Conservation (phyloP, 1,140 invertebrate genomes). For the Bathynomus jamesi region DNA sequence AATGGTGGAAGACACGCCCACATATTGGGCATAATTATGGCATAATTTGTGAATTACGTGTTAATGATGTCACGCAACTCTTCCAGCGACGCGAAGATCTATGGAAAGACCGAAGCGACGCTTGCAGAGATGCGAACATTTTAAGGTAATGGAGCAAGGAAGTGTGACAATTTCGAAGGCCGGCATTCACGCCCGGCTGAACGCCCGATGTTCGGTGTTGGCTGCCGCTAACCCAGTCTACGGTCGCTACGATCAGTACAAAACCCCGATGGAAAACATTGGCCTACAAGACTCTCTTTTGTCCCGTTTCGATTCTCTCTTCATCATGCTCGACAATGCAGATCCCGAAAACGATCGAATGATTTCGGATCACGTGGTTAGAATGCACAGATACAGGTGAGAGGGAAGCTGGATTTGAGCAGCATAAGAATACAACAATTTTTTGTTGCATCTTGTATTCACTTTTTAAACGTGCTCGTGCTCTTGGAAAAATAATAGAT, state of each 20-base stretch:
- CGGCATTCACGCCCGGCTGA: slow-evolving; percentile 94
- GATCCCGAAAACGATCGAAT: slow-evolving; percentile 82
- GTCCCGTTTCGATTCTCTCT: slow-evolving; percentile 97
- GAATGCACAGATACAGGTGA: slow-evolving; percentile 82
- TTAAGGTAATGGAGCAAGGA: slow-evolving; percentile 44
- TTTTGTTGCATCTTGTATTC: too few relatives aligned
- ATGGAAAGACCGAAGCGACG: too few relatives aligned
- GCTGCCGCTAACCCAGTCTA: slow-evolving; percentile 99
- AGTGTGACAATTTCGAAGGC: slow-evolving; percentile 97
- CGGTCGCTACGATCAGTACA: slow-evolving; percentile 96
- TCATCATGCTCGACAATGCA: slow-evolving; percentile 90
- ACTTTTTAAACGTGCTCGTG: too few relatives aligned
- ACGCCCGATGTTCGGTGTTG: slow-evolving; percentile 94
- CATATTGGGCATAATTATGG: too few relatives aligned
- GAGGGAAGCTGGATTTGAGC: too few relatives aligned
- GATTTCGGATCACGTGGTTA: slow-evolving; percentile 93
- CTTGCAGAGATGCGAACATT: too few relatives aligned
- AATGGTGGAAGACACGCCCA: too few relatives aligned
- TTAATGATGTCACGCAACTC: too few relatives aligned
- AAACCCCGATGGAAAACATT: slow-evolving; percentile 99
- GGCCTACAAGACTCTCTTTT: slow-evolving; percentile 94
- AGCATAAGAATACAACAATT: too few relatives aligned
- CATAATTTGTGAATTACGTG: too few relatives aligned
- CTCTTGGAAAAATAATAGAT: too few relatives aligned
- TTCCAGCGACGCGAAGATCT: too few relatives aligned